Percentiles rank a stretch among this genome's conserved stretches.
phyloP scores from a whole-genome alignment of 2,888 invertebrate species.

The Lapara coniferarum region DNA sequence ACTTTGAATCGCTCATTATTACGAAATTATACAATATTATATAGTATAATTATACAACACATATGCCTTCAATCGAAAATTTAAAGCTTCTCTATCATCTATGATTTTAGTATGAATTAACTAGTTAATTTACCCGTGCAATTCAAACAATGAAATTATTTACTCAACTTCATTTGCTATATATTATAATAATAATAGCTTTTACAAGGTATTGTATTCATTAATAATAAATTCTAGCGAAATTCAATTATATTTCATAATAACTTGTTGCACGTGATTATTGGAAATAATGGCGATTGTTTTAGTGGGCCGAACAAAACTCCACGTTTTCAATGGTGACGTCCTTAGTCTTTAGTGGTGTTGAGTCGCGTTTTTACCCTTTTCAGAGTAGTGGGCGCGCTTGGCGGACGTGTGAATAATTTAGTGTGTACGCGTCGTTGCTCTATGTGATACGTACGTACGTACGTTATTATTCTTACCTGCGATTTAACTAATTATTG shows the following conservation, averaged over 20 bases:
- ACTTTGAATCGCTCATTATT: neutral
- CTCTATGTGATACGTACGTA: slow-evolving; percentile 54
- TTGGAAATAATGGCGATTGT: slow-evolving; percentile 14
- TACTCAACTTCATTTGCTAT: neutral
- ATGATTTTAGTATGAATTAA: neutral
- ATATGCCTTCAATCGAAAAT: neutral
- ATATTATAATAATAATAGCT: neutral
- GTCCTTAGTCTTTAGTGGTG: slow-evolving; percentile 56
- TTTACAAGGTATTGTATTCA: slow-evolving; percentile 7
- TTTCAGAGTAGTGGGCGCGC: slow-evolving; percentile 63
- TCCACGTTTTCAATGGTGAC: slow-evolving; percentile 35
- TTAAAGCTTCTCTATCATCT: neutral
- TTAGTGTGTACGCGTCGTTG: slow-evolving; percentile 55
- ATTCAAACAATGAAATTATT: slow-evolving; percentile 7
- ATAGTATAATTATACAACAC: neutral
- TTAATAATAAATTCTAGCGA: slow-evolving; percentile 12
- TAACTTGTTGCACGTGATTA: slow-evolving; percentile 7
- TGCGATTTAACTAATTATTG: slow-evolving; percentile 48
- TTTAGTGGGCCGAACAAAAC: slow-evolving; percentile 19
- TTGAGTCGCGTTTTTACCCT: slow-evolving; percentile 58
- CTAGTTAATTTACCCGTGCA: neutral
- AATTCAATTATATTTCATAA: slow-evolving; percentile 7
- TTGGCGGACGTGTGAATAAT: slow-evolving; percentile 69
- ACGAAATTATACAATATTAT: neutral
- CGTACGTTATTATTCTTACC: slow-evolving; percentile 35